phyloP scores from a whole-genome alignment of 2,888 invertebrate genomes.

The Drosophila demipolita region DNA sequence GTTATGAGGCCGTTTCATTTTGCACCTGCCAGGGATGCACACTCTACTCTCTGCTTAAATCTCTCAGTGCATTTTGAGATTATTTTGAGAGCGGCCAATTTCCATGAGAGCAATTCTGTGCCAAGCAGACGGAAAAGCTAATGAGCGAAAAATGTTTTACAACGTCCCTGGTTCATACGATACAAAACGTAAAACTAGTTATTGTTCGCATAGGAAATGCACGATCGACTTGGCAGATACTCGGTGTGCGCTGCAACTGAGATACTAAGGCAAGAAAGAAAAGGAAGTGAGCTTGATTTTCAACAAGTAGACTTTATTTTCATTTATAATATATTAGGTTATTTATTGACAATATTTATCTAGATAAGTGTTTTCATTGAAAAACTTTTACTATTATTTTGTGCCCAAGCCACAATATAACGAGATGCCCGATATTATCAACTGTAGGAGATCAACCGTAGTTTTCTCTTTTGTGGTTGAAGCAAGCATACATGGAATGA shows the following conservation, averaged over 20 bases:
- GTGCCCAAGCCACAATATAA: background rate
- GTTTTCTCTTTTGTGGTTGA: slow-evolving; percentile 77
- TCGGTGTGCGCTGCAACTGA: slow-evolving; percentile 18
- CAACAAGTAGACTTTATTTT: background rate
- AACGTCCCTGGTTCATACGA: slow-evolving; percentile 59
- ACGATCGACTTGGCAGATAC: slow-evolving; percentile 11
- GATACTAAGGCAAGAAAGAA: too few relatives aligned
- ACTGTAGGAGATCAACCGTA: slow-evolving; percentile 62
- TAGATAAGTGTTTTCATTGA: background rate
- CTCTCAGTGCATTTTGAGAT: slow-evolving; percentile 37
- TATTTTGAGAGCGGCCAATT: slow-evolving; percentile 13
- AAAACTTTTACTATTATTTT: background rate
- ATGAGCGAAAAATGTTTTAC: slow-evolving; percentile 47
- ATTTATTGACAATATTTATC: background rate
- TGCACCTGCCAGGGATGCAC: slow-evolving; percentile 69
- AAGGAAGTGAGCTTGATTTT: background rate
- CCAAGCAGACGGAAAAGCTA: slow-evolving; percentile 48
- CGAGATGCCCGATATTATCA: slow-evolving; percentile 2
- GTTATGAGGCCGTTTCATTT: slow-evolving; percentile 66
- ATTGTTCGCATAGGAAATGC: slow-evolving; percentile 42
- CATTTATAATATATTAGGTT: background rate
- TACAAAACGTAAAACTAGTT: slow-evolving; percentile 71
- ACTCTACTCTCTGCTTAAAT: slow-evolving; percentile 9
- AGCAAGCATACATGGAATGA: slow-evolving; percentile 42
- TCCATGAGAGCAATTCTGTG: slow-evolving; percentile 36